Conservation (phyloP, 2,113 vertebrate species). For the Orthonyx spaldingii region DNA sequence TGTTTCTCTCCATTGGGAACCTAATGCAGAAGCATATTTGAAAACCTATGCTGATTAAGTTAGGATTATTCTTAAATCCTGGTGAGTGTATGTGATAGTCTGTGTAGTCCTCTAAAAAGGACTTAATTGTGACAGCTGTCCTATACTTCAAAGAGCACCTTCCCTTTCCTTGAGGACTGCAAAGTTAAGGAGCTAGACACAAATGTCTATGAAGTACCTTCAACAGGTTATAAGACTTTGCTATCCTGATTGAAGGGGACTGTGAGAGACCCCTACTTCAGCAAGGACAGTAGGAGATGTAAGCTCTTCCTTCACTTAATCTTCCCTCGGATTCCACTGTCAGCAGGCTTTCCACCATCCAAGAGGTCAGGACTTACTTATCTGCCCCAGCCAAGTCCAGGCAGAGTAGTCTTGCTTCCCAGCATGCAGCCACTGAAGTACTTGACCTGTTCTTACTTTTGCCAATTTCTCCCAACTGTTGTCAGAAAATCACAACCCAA, state of each 20-base stretch:
- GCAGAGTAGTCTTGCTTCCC: not conserved
- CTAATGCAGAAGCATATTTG: not conserved
- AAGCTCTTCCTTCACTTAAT: not conserved
- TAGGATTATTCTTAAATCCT: not conserved
- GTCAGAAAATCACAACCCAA: not conserved
- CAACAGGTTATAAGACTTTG: not conserved
- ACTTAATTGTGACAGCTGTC: not conserved
- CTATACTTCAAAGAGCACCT: not conserved
- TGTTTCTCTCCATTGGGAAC: not conserved
- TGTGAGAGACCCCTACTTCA: not conserved
- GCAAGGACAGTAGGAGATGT: not conserved
- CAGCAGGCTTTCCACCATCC: not conserved
- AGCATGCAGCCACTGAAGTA: not conserved
- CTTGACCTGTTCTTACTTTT: not conserved
- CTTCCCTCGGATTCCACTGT: not conserved
- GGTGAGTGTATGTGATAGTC: not conserved
- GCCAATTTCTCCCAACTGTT: not conserved
- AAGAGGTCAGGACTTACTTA: not conserved
- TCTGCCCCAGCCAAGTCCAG: not conserved
- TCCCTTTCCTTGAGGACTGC: not conserved
- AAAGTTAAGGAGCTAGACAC: not conserved
- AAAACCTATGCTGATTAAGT: not conserved
- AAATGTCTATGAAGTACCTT: not conserved
- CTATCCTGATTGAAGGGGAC: not conserved
- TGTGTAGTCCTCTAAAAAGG: not conserved